Evolutionary conservation across 2,113 vertebrate genomes (phyloP), one percentile per base, ranked within the genome.

Genomic region (Atlantisia rogersi): DNA sequence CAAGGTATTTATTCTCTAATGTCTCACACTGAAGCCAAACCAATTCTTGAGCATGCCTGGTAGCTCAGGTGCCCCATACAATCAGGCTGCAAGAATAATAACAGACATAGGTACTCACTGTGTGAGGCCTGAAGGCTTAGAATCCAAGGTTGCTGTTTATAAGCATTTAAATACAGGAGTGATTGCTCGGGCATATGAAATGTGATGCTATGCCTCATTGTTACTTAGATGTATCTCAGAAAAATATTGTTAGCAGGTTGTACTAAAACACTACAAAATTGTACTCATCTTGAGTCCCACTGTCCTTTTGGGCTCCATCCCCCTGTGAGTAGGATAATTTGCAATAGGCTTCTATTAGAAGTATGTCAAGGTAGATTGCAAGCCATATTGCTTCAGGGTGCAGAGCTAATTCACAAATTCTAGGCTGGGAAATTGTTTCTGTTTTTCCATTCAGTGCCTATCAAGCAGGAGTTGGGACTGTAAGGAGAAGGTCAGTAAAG

Each of bases 1-100:
- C 37, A 25, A 22, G 58, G 18, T 69, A 73, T 82, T 90, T 95
- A 76, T 77, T 76, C 39, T 86, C 44, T 64, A 21, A 68, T 85
- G 76, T 88, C 12, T 63, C 21, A 37, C 31, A 80, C 32, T 68
- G 74, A 93, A 90, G 40, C n/a, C 79, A 73, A 79, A 62, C 9
- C 9, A 56, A 32, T 88, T 82, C 88, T 71, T 88, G 71, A 64
- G 53, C 40, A 6, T 40, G 58, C 63, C 89, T 88, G 80, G 50
- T 74, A 89, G 87, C 58, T 84, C 29, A 15, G 59, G 46, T 69
- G 20, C 55, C 56, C 70, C 42, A 48, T 35, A 59, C 32, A 64
- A 93, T 82, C 60, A 56, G 32, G 19, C 56, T 84, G 58, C 40
- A 78, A 86, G 80, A 88, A 58, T 16, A 76, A 73, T 11, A 32